Evolutionary conservation across 2,888 invertebrate species (phyloP).

Genomic region (Sminthurinus aureus): DNA sequence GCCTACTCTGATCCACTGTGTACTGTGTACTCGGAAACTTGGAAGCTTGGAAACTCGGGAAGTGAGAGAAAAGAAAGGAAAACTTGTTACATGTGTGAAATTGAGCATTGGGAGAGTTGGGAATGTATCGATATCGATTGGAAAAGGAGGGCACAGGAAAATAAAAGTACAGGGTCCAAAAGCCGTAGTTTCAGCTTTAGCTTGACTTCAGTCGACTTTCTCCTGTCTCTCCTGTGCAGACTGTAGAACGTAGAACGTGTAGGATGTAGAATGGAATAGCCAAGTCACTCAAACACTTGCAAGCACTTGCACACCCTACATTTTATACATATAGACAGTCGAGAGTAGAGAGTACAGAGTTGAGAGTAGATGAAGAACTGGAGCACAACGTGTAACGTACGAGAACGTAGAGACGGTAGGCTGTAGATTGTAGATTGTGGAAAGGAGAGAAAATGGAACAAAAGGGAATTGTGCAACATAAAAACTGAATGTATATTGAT

Average conservation of each 20-base stretch:
- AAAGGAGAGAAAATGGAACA: slow-evolving; percentile 10
- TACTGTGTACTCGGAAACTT: neutral
- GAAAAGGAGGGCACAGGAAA: slow-evolving; percentile 6
- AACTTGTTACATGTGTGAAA: slow-evolving; percentile 38
- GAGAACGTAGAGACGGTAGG: no score
- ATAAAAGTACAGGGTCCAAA: neutral
- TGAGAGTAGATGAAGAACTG: no score
- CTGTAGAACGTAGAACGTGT: no score
- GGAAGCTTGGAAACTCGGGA: neutral
- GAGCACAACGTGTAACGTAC: no score
- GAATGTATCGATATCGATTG: slow-evolving; percentile 22
- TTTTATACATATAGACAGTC: no score
- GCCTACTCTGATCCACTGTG: no score
- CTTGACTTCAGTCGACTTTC: neutral
- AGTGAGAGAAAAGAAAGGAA: slow-evolving; percentile 4
- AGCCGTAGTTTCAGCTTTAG: neutral
- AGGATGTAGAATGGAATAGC: no score
- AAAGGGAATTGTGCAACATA: slow-evolving; percentile 21
- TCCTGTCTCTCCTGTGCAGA: neutral
- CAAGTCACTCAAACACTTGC: no score
- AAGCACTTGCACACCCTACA: neutral
- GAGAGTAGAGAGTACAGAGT: no score
- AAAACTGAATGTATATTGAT: slow-evolving; percentile 26
- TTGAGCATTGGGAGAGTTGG: slow-evolving; percentile 25
- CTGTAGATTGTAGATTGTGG: neutral